Conservation (phyloP, 2,113 vertebrate species). For the Neotragus moschatus region DNA sequence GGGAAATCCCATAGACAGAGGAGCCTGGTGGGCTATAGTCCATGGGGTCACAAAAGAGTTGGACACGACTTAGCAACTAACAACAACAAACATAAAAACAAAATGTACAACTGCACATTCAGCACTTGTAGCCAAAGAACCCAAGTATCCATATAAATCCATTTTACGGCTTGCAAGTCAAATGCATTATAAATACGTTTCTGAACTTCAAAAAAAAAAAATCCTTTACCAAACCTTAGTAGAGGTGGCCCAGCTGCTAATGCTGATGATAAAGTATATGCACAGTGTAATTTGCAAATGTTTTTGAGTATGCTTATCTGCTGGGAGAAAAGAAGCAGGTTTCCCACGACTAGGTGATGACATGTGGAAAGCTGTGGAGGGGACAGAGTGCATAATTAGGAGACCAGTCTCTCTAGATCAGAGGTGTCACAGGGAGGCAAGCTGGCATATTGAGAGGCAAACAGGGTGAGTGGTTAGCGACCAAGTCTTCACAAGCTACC, state of each 20-base stretch:
- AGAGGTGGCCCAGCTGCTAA: neutral
- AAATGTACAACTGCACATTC: neutral
- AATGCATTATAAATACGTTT: neutral
- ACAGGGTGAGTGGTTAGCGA: neutral
- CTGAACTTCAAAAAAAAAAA: neutral
- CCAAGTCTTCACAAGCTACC: neutral
- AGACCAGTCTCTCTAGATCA: neutral
- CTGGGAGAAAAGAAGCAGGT: neutral
- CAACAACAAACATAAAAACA: conserved; percentile 1
- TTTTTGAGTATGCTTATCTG: neutral
- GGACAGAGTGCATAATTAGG: neutral
- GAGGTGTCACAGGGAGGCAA: neutral
- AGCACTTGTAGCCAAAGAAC: neutral
- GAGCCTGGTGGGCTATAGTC: neutral
- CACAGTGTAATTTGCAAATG: neutral
- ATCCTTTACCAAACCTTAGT: neutral
- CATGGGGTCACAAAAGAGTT: neutral
- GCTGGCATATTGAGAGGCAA: neutral
- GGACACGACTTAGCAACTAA: neutral
- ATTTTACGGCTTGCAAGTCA: neutral
- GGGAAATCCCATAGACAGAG: neutral
- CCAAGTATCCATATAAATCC: neutral
- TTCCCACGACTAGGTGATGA: neutral
- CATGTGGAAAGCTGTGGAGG: neutral
- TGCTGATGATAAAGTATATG: neutral